Evolutionary conservation across 2,113 vertebrate species (phyloP).

Genomic region (Mobula hypostoma): DNA sequence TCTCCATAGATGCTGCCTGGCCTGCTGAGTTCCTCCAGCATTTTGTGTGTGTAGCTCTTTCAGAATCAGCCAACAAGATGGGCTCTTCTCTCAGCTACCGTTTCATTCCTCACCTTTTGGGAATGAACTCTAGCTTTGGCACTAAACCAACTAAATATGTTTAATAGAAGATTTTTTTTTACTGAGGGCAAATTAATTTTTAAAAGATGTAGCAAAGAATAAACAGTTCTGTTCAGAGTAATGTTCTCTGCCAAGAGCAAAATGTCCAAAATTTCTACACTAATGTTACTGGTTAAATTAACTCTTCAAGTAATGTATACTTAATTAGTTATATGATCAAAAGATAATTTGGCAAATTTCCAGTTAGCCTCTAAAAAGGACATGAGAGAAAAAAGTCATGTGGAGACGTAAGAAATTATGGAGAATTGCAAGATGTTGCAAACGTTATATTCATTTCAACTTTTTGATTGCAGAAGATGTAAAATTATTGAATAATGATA

Average conservation of each 20-base stretch:
- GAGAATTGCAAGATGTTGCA: neutral
- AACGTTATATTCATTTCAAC: neutral
- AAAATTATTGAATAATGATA: neutral
- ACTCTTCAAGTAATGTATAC: neutral
- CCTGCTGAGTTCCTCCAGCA: too few species aligned
- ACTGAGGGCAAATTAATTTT: neutral
- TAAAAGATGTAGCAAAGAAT: neutral
- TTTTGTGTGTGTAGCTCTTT: neutral
- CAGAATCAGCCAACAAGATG: neutral
- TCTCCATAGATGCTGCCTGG: too few species aligned
- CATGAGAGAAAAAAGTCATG: neutral
- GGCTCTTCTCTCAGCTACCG: neutral
- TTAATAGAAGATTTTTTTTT: neutral
- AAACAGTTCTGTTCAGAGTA: neutral
- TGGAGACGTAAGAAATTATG: neutral
- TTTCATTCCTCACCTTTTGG: neutral
- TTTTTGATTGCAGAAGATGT: neutral
- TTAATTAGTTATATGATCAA: neutral
- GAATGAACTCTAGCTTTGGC: neutral
- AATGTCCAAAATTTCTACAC: neutral
- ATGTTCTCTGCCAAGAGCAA: neutral
- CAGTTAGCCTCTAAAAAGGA: neutral
- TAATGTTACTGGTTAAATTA: neutral
- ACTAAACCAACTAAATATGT: neutral
- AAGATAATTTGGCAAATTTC: neutral